Conservation (phyloP, 2,113 vertebrate genomes). For the Numida meleagris region DNA sequence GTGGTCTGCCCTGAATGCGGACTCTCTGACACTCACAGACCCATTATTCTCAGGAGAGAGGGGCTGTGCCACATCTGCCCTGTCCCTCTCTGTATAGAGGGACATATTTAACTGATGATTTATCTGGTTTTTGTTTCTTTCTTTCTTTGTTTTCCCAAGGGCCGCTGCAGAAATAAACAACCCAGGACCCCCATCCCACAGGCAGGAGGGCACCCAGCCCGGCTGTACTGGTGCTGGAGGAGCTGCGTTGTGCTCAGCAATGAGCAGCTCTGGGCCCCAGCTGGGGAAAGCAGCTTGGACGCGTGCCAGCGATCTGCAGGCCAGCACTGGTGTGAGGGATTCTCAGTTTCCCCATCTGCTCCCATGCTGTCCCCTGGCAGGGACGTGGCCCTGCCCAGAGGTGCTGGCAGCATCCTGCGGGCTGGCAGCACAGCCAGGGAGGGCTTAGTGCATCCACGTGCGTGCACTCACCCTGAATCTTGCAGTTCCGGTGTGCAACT, state of each 20-base stretch:
- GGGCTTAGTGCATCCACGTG: neutral
- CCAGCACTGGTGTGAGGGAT: neutral
- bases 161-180: neutral
- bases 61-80: neutral
- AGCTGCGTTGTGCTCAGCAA: neutral
- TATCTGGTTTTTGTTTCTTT: neutral
- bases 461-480: neutral
- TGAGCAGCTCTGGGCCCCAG: neutral
- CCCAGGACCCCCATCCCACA: accelerated
- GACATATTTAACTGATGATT: neutral
- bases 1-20: neutral
- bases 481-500: too few species aligned
- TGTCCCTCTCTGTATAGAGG: neutral
- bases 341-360: neutral
- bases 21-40: neutral
- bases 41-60: neutral
- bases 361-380: accelerated
- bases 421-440: neutral
- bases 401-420: neutral
- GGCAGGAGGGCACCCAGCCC: neutral
- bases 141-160: neutral
- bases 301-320: neutral
- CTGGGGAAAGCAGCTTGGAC: neutral
- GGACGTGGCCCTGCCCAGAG: neutral
- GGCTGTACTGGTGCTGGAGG: neutral